Conservation (phyloP, 2,113 vertebrate genomes). For the Corapipo altera region DNA sequence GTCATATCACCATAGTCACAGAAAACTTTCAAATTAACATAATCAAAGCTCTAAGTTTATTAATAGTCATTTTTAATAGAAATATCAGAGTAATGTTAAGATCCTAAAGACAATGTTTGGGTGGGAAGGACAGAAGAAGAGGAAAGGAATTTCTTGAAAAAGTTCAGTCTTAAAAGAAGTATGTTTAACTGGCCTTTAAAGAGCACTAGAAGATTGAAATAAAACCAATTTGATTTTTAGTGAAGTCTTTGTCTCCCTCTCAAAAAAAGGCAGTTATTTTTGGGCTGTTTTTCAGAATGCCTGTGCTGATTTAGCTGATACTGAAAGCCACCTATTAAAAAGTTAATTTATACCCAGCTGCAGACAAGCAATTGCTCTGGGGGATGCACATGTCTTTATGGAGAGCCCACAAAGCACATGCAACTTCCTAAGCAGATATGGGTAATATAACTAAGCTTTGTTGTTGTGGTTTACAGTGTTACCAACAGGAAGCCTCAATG, state of each 20-base stretch:
- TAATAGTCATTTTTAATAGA: background rate
- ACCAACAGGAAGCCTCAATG: conserved; percentile 69
- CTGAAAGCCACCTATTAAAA: background rate
- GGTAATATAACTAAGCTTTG: conserved; percentile 15
- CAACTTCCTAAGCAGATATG: background rate
- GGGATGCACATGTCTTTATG: background rate
- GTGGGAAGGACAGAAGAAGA: background rate
- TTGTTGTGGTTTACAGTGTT: conserved; percentile 50
- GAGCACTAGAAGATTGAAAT: background rate
- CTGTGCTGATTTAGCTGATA: background rate
- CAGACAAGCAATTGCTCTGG: accelerated
- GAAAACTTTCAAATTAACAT: background rate
- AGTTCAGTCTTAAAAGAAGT: background rate
- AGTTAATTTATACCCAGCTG: background rate
- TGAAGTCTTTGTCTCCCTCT: background rate
- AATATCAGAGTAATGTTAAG: background rate
- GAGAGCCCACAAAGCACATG: conserved; percentile 11
- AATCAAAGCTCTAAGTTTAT: background rate
- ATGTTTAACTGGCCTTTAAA: background rate
- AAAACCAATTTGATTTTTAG: background rate
- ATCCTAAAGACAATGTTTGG: background rate
- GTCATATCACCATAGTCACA: background rate
- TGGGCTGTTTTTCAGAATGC: background rate
- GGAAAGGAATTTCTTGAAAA: background rate
- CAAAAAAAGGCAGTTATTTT: background rate